Percentiles rank a stretch among this genome's conserved stretches.
Conservation (phyloP, 2,888 invertebrate species). For the Selenia dentaria region DNA sequence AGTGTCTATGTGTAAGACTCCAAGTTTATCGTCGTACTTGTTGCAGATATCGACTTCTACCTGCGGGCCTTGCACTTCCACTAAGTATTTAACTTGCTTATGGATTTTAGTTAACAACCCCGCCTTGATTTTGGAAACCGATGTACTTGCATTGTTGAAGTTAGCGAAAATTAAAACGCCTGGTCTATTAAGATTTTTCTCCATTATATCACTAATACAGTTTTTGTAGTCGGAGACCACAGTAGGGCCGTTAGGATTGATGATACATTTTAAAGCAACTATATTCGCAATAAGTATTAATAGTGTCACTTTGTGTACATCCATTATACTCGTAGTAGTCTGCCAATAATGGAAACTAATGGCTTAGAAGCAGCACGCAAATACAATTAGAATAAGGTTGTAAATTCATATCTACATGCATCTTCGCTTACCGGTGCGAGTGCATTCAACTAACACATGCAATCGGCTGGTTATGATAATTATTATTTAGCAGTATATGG, state of each 20-base stretch:
- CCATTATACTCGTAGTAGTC: conserved; percentile 8
- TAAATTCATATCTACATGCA: conserved; percentile 45
- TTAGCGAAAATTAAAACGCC: conserved; percentile 59
- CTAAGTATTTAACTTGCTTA: conserved; percentile 40
- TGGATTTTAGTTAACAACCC: conserved; percentile 52
- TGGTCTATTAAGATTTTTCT: conserved; percentile 49
- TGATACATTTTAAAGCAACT: conserved; percentile 28
- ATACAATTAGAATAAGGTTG: conserved; percentile 24
- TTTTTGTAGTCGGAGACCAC: conserved; percentile 53
- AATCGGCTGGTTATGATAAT: neutral
- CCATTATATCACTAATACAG: conserved; percentile 54
- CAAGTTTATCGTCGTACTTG: conserved; percentile 33
- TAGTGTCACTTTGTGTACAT: conserved; percentile 23
- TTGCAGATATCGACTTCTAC: conserved; percentile 47
- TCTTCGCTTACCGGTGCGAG: conserved; percentile 38
- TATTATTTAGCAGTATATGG: neutral
- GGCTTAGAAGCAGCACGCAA: neutral
- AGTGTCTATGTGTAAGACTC: conserved; percentile 45
- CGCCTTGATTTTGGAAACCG: conserved; percentile 48
- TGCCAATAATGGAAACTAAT: conserved; percentile 9
- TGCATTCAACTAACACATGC: conserved; percentile 19
- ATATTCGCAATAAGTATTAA: conserved; percentile 30
- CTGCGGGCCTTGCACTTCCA: conserved; percentile 50
- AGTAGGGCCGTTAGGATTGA: conserved; percentile 58
- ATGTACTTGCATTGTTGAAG: conserved; percentile 46